Conservation (phyloP, 2,797 vertebrate species). For the Silurus lanzhouensis region DNA sequence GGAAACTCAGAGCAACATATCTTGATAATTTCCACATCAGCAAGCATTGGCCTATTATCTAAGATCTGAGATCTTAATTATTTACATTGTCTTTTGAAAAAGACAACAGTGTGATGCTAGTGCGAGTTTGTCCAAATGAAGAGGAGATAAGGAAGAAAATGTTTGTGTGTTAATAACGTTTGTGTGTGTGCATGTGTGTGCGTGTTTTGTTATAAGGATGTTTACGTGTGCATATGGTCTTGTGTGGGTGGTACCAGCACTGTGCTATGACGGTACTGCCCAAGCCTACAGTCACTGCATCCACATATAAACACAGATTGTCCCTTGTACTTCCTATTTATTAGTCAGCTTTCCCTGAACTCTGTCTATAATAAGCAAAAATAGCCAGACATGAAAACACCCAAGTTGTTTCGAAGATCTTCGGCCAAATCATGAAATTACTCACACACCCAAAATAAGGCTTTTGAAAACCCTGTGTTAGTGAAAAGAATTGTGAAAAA, state of each 20-base stretch:
- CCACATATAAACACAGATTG: conserved; percentile 54
- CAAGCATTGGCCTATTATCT: too few species aligned
- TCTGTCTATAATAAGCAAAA: conserved; percentile 23
- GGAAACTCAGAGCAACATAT: conserved; percentile 12
- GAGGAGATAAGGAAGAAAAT: background rate
- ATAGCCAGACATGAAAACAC: conserved; percentile 13
- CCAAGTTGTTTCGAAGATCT: background rate
- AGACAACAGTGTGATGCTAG: conserved; percentile 20
- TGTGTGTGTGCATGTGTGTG: conserved; percentile 11
- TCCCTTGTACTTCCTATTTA: conserved; percentile 71
- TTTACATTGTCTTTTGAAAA: background rate
- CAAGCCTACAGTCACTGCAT: conserved; percentile 24
- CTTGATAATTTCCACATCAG: background rate
- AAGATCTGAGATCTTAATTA: background rate
- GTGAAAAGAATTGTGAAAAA: too few species aligned
- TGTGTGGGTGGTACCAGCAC: conserved; percentile 32
- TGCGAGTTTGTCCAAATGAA: conserved; percentile 43
- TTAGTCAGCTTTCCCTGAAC: conserved; percentile 64
- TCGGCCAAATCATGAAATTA: background rate
- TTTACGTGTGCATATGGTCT: conserved; percentile 27
- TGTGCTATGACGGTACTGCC: conserved; percentile 23
- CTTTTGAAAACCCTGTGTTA: background rate
- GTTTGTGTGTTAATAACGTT: background rate
- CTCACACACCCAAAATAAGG: too few species aligned
- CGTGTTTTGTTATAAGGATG: conserved; percentile 26